Base-by-base conservation (phyloP, 2,113 vertebrate genomes). In the Symphodus melops region DNA sequence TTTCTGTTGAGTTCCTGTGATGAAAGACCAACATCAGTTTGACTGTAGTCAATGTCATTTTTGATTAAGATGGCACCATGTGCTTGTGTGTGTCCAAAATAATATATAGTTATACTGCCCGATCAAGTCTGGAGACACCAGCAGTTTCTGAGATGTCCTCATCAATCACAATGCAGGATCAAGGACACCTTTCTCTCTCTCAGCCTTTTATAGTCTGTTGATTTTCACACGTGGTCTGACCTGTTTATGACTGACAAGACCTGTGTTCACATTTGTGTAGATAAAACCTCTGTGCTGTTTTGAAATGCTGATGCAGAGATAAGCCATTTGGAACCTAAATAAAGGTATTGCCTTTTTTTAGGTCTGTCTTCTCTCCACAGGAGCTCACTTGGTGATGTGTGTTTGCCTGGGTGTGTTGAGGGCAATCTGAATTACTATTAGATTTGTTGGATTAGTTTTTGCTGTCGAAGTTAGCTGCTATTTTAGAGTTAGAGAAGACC, bases 151-250 rank as follows among this genome's bases (percentile, higher is more conserved):
- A 57, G 28, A 36, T 67, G 20, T 74, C 25, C 19, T 49, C 66
- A 68, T 81, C 71, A 72, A 82, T 89, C 81, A 81, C 25, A 37
- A 54, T 76, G 41, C 44, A 75, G 25, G 63, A 49, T 48, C 10
- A 81, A 77, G 46, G 60, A 59, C 65, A 46, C 69, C 33, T 48
- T 49, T 60, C 13, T 39, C 21, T 39, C 21, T 72, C 39, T 19
- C n/a, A 61, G 20, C 16, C 28, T 75, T 77, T 59, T 72, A 42
- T 65, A 53, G 57, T 59, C 53, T 61, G 80, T 23, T 75, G 67
- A 41, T 77, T 63, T 67, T 74, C 41, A 63, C 61, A 49, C 11
- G 8, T 73, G 20, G 20, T 12, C 17, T 14, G 19, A 21, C 53
- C 3, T 5, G 60, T 56, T 64, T 62, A 4, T 68, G 21, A 63